These are phyloP conservation scores for Andinoacara biseriatus DNA, from an alignment of 2,113 vertebrate species.

Conservation along the genomic window DNA sequence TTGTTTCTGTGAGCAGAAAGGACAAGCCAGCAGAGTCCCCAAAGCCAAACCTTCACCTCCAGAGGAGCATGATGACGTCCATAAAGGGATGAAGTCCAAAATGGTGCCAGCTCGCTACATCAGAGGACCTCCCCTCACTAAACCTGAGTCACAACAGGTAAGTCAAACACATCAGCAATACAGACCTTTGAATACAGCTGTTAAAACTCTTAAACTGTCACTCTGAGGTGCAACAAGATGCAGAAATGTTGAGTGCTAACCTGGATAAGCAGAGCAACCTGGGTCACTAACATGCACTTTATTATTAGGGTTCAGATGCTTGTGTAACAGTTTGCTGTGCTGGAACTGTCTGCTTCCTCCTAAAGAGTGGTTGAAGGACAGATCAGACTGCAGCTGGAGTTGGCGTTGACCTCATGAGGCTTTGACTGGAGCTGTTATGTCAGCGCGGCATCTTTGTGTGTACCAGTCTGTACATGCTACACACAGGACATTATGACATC, in stretches of 20 bases:
- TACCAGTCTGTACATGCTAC: no score
- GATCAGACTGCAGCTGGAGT: neutral
- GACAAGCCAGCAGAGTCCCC: conserved; percentile 24
- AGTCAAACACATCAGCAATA: neutral
- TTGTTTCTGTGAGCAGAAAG: conserved; percentile 51
- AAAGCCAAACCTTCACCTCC: conserved; percentile 16
- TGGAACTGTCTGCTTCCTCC: neutral
- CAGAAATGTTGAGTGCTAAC: neutral
- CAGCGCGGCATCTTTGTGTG: neutral
- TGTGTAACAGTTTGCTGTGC: neutral
- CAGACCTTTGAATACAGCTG: no score
- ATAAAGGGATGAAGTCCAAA: conserved; percentile 22
- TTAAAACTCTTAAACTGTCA: neutral
- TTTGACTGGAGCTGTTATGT: neutral
- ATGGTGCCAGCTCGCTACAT: conserved; percentile 9
- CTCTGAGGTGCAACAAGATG: no score
- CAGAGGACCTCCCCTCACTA: conserved; percentile 20
- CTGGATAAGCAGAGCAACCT: neutral
- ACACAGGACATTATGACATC: no score
- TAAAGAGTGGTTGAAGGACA: neutral
- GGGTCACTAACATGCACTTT: neutral
- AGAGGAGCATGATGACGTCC: conserved; percentile 16
- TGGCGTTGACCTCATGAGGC: neutral
- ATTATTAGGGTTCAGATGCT: neutral
- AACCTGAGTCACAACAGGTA: conserved; percentile 31